Evolutionary conservation across 2,888 invertebrate genomes (phyloP).

Genomic region (Chrysopilus asiliformis): DNA sequence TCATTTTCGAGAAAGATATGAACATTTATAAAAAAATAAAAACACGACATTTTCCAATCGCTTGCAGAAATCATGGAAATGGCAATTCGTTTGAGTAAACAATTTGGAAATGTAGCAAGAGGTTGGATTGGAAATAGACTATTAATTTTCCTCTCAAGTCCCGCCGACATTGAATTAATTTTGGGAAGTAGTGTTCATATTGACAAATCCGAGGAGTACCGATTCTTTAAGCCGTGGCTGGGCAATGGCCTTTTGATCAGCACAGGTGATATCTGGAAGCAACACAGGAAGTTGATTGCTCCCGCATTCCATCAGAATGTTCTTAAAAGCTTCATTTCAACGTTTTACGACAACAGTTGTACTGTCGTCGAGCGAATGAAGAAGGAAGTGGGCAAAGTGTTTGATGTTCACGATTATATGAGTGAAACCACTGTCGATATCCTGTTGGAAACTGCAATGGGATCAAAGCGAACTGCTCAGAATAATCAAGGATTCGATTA

Average conservation of each 20-base stretch:
- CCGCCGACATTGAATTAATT: conserved; percentile 58
- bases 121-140: conserved; percentile 58
- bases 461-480: conserved; percentile 59
- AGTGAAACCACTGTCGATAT: conserved; percentile 68
- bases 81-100: conserved; percentile 37
- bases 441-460: conserved; percentile 71
- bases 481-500: conserved; percentile 60
- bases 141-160: conserved; percentile 51
- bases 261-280: conserved; percentile 63
- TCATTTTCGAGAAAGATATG: too few relatives aligned
- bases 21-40: too few relatives aligned
- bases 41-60: too few relatives aligned
- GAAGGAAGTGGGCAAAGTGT: conserved; percentile 52
- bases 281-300: conserved; percentile 70
- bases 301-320: conserved; percentile 76
- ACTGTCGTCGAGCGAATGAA: conserved; percentile 52
- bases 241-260: conserved; percentile 67
- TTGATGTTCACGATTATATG: conserved; percentile 68
- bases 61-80: conserved; percentile 46
- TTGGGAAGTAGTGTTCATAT: conserved; percentile 62
- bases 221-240: conserved; percentile 67
- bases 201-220: conserved; percentile 58
- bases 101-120: conserved; percentile 42
- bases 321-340: conserved; percentile 61
- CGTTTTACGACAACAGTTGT: conserved; percentile 62